phyloP scores from a whole-genome alignment of 1,140 invertebrate species.

The Aphelenchoides avenae region DNA sequence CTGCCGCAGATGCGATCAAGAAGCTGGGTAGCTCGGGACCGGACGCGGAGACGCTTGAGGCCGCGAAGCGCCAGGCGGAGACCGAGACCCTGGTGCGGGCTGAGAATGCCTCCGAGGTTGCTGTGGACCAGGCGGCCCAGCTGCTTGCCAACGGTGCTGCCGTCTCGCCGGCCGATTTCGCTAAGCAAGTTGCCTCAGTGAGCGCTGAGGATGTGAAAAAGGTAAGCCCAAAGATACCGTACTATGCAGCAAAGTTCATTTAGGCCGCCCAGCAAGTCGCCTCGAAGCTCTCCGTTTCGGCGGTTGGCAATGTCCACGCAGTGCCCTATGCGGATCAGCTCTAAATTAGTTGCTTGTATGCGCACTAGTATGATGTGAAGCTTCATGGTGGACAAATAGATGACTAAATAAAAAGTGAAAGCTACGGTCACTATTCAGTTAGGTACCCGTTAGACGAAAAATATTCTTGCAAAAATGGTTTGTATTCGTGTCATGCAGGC shows the following conservation, averaged over 20 bases:
- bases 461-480: too few species aligned
- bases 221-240: constrained; percentile 25
- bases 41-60: constrained; percentile 25
- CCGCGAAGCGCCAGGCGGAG: constrained; percentile 25
- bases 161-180: constrained; percentile 41
- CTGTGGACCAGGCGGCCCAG: constrained; percentile 45
- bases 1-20: constrained; percentile 41
- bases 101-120: constrained; percentile 32
- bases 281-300: constrained; percentile 49
- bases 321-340: constrained; percentile 55
- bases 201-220: constrained; percentile 50
- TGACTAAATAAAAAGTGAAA: too few species aligned
- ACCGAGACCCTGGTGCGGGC: constrained; percentile 33
- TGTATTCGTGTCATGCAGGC: too few species aligned
- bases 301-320: constrained; percentile 47
- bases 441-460: too few species aligned
- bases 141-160: constrained; percentile 38
- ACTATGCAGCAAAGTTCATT: constrained; percentile 6
- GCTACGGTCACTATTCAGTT: too few species aligned
- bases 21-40: constrained; percentile 25
- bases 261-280: constrained; percentile 51
- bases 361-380: too few species aligned
- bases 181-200: constrained; percentile 36
- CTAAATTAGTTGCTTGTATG: too few species aligned
- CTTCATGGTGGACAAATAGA: too few species aligned